Evolutionary conservation across 92 coral and sea anemone species (phyloP).

Genomic region (Actinostola sp.): DNA sequence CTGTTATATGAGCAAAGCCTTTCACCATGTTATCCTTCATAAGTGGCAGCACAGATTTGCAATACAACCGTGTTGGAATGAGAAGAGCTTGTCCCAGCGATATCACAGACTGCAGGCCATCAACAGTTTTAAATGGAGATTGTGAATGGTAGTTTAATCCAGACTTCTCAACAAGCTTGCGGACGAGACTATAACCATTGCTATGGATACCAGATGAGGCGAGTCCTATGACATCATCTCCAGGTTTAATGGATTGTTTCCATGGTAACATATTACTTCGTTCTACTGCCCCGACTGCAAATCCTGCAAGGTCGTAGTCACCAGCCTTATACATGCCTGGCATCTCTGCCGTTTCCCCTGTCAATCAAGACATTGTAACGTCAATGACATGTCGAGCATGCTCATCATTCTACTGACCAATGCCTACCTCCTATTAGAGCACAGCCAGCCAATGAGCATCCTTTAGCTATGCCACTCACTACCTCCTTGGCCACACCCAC

Average conservation of each 20-base stretch:
- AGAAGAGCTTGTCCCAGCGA: constrained; percentile 79
- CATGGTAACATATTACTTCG: constrained; percentile 68
- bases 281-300: constrained; percentile 97
- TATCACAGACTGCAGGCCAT: constrained; percentile 65
- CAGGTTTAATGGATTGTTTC: constrained; percentile 60
- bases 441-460: constrained; percentile 89
- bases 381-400: neutral
- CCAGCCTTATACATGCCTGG: constrained; percentile 90
- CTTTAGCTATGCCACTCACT: constrained; percentile 80
- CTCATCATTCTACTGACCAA: neutral
- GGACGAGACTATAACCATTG: constrained; percentile 95
- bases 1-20: constrained; percentile 97
- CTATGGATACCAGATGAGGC: constrained; percentile 95
- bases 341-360: constrained; percentile 99
- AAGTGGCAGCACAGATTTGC: constrained; percentile 78
- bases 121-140: constrained; percentile 79
- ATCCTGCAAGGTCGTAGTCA: constrained; percentile 95
- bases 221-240: constrained; percentile 83
- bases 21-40: constrained; percentile 81
- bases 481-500: constrained; percentile 82
- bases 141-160: constrained; percentile 68
- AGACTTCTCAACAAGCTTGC: constrained; percentile 55
- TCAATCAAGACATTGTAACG: too few relatives aligned
- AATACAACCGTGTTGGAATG: constrained; percentile 81
- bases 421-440: constrained; percentile 90